Conservation (phyloP, 2,888 invertebrate genomes). For the Hypolimnas misippus region DNA sequence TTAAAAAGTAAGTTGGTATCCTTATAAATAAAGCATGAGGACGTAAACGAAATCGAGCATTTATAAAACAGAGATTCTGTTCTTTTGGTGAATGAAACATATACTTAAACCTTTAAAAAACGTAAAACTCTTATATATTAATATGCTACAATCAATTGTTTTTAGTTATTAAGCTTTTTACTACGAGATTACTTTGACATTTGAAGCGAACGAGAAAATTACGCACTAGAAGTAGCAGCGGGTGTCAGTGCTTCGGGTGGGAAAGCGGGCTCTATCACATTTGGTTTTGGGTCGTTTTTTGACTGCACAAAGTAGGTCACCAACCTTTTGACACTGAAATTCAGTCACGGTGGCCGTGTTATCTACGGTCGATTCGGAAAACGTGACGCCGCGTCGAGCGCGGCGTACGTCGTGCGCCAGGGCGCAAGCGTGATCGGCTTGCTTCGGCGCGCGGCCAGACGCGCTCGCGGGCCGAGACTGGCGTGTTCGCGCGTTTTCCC, state of each 20-base stretch:
- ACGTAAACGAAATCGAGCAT: not conserved
- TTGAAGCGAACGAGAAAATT: slow-evolving; percentile 66
- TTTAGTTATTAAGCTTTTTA: slow-evolving; percentile 21
- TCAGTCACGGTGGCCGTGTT: slow-evolving; percentile 75
- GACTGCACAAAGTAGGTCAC: slow-evolving; percentile 67
- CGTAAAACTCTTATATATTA: not conserved
- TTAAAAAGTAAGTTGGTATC: not conserved
- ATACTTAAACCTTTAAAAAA: not conserved
- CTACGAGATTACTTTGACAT: slow-evolving; percentile 55
- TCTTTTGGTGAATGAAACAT: not conserved
- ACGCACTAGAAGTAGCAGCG: slow-evolving; percentile 48
- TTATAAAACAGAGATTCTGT: not conserved
- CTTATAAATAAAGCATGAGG: not conserved
- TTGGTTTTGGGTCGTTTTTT: slow-evolving; percentile 59
- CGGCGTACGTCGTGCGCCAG: slow-evolving; percentile 79
- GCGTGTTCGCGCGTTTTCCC: slow-evolving; percentile 79
- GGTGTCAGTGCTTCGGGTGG: slow-evolving; percentile 43
- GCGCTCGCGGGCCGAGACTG: slow-evolving; percentile 78
- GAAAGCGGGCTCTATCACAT: slow-evolving; percentile 51
- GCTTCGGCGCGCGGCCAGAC: slow-evolving; percentile 78
- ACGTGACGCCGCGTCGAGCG: slow-evolving; percentile 80
- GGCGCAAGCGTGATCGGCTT: slow-evolving; percentile 70
- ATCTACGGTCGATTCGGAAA: slow-evolving; percentile 79
- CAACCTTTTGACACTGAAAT: slow-evolving; percentile 83
- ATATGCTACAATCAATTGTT: not conserved